phyloP scores from a whole-genome alignment of 1,140 invertebrate species.

The Drosophila ogumai region DNA sequence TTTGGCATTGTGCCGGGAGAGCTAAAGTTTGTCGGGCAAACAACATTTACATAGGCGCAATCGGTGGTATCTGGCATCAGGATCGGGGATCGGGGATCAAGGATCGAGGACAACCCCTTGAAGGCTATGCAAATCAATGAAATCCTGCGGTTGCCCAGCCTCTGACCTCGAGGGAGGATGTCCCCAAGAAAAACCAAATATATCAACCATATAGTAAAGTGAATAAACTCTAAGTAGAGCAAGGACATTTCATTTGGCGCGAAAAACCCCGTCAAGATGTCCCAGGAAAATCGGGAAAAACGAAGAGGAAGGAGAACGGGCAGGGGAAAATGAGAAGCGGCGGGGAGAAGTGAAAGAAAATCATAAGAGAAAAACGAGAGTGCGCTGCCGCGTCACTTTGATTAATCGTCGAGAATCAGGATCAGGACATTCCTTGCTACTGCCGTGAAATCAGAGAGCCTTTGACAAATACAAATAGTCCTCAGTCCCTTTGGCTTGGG shows the following conservation, averaged over 20 bases:
- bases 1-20: conserved; percentile 57
- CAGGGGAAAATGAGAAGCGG: neutral
- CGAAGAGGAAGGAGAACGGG: neutral
- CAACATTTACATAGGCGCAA: conserved; percentile 69
- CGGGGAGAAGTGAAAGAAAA: conserved; percentile 8
- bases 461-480: conserved; percentile 79
- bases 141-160: conserved; percentile 47
- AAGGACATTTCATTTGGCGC: conserved; percentile 34
- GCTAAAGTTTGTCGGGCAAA: conserved; percentile 74
- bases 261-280: conserved; percentile 31
- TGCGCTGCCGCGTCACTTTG: conserved; percentile 64
- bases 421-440: conserved; percentile 12
- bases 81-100: conserved; percentile 1
- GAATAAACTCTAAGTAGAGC: conserved; percentile 10
- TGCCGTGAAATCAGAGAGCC: conserved; percentile 61
- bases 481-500: conserved; percentile 19
- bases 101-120: conserved; percentile 51
- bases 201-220: conserved; percentile 8
- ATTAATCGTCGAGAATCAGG: conserved; percentile 69
- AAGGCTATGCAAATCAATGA: conserved; percentile 48
- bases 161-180: conserved; percentile 8
- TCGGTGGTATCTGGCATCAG: conserved; percentile 24
- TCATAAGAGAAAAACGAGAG: conserved; percentile 13
- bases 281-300: neutral
- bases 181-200: conserved; percentile 14